Percentiles rank a stretch among this genome's conserved stretches.
Conservation (phyloP, 2,888 invertebrate genomes). For the Netelia inedita region DNA sequence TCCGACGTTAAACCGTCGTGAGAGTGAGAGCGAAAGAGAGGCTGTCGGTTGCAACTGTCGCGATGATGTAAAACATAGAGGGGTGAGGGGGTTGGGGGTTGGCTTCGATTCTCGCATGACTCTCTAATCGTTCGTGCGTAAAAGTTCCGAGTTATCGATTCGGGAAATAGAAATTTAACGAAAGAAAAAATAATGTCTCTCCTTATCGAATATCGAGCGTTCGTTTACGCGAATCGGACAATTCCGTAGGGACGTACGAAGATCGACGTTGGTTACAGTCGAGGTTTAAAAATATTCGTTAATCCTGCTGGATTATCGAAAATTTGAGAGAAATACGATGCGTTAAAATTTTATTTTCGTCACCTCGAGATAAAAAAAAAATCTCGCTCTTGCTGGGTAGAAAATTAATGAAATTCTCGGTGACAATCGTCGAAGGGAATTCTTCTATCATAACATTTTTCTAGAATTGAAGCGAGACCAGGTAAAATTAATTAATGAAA, state of each 20-base stretch:
- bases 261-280: too few relatives aligned
- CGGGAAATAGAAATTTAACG: not conserved
- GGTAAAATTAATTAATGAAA: not conserved
- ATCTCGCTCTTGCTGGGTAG: too few relatives aligned
- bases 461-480: not conserved
- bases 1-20: constrained; percentile 49
- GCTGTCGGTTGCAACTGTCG: constrained; percentile 44
- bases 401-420: too few relatives aligned
- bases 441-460: not conserved
- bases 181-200: not conserved
- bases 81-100: too few relatives aligned
- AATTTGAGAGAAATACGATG: too few relatives aligned
- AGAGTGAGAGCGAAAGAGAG: not conserved
- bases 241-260: too few relatives aligned
- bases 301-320: too few relatives aligned
- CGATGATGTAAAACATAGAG: constrained; percentile 51
- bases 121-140: constrained; percentile 49
- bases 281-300: too few relatives aligned
- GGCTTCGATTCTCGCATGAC: not conserved
- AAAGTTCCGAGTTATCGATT: constrained; percentile 34
- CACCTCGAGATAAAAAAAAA: too few relatives aligned
- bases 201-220: constrained; percentile 15
- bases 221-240: not conserved
- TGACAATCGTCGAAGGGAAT: not conserved
- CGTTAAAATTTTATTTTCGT: too few relatives aligned